A percentile compares a stretch with the other conserved stretches of the same genome.
phyloP scores from a whole-genome alignment of 2,797 vertebrate species.

The Alosa sapidissima region DNA sequence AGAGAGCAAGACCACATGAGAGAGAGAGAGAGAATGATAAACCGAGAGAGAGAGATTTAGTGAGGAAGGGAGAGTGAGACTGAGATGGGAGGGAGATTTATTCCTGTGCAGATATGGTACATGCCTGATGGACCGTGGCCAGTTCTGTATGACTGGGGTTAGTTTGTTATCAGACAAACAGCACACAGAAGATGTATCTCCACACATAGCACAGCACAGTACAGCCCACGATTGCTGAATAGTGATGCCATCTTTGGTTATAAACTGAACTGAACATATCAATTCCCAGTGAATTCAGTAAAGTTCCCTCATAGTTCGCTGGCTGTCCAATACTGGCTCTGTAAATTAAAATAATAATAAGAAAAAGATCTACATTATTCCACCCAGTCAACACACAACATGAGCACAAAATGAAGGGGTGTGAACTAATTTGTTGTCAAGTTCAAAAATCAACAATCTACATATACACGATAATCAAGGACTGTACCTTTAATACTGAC shows the following conservation, averaged over 20 bases:
- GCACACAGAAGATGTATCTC: background rate
- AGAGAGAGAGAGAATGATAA: background rate
- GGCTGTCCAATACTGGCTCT: too few relatives aligned
- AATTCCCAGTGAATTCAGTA: too few relatives aligned
- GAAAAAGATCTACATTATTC: too few relatives aligned
- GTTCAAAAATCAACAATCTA: background rate
- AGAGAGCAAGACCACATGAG: too few relatives aligned
- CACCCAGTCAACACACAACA: too few relatives aligned
- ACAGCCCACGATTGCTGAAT: too few relatives aligned
- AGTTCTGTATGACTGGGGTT: background rate
- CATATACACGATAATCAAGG: background rate
- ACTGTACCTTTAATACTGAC: background rate
- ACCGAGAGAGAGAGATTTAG: slow-evolving; percentile 31
- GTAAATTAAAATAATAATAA: too few relatives aligned
- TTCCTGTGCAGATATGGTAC: background rate
- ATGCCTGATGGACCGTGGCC: background rate
- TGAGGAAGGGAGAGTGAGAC: background rate
- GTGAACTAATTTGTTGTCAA: background rate
- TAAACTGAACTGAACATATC: too few relatives aligned
- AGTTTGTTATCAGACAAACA: background rate
- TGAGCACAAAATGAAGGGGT: background rate
- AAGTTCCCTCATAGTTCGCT: too few relatives aligned
- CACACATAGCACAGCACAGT: background rate
- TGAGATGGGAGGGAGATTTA: background rate
- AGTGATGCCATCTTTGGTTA: too few relatives aligned